These are phyloP conservation scores for rat (Rattus norvegicus) DNA, from an alignment of 2,113 vertebrate genomes.

Conservation along the genomic window GRCr8 NC_086027.1:92489501-92490000, in stretches of 20 bases:
- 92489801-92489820: not conserved
- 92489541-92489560: not conserved
- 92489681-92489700: not conserved
- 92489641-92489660: not conserved
- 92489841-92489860: not conserved
- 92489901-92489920: not conserved
- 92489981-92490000: too few species aligned
- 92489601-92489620: not conserved
- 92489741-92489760: not conserved
- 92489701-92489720: not conserved
- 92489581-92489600: not conserved
- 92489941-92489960: too few species aligned
- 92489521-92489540: too few species aligned
- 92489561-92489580: not conserved
- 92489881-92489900: not conserved
- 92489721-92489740: not conserved
- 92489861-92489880: not conserved
- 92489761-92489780: not conserved
- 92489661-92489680: accelerated
- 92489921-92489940: not conserved
- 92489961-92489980: too few species aligned
- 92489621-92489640: not conserved
- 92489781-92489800: not conserved
- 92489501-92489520: not conserved
- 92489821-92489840: not conserved